Conservation (phyloP, 2,888 invertebrate species). For the Thereva unica region DNA sequence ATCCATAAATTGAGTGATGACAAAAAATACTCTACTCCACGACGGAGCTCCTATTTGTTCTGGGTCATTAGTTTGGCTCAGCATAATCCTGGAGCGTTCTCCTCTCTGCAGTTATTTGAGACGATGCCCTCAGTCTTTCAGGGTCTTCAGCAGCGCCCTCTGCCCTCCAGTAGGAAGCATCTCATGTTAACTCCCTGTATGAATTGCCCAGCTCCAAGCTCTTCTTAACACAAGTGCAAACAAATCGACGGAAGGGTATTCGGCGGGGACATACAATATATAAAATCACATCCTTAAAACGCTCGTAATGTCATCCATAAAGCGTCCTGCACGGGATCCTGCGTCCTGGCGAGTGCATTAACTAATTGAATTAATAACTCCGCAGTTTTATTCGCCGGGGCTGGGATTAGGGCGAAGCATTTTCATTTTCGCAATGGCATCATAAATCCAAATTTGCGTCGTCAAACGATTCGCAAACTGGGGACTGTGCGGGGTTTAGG, state of each 20-base stretch:
- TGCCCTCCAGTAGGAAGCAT: too few species aligned
- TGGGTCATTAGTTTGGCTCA: conserved; percentile 20
- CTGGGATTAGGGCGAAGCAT: conserved; percentile 29
- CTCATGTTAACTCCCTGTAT: not conserved
- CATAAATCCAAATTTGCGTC: conserved; percentile 42
- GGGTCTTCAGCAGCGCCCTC: too few species aligned
- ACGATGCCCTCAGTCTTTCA: too few species aligned
- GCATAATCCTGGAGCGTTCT: not conserved
- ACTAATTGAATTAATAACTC: conserved; percentile 40
- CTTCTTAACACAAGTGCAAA: conserved; percentile 15
- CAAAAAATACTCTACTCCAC: not conserved
- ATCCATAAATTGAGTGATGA: conserved; percentile 16
- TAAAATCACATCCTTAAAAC: conserved; percentile 5
- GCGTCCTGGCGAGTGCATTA: conserved; percentile 36
- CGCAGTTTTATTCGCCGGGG: conserved; percentile 31
- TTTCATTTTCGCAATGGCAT: conserved; percentile 41
- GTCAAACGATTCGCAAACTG: conserved; percentile 24
- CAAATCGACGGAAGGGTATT: conserved; percentile 15
- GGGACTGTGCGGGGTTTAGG: not conserved
- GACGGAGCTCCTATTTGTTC: conserved; percentile 13
- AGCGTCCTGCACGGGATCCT: conserved; percentile 3
- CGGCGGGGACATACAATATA: not conserved
- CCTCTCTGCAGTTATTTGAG: not conserved
- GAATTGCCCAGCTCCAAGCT: not conserved
- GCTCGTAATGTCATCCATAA: conserved; percentile 1